Conservation (phyloP, 2,113 vertebrate species). For the Eolophus roseicapilla region DNA sequence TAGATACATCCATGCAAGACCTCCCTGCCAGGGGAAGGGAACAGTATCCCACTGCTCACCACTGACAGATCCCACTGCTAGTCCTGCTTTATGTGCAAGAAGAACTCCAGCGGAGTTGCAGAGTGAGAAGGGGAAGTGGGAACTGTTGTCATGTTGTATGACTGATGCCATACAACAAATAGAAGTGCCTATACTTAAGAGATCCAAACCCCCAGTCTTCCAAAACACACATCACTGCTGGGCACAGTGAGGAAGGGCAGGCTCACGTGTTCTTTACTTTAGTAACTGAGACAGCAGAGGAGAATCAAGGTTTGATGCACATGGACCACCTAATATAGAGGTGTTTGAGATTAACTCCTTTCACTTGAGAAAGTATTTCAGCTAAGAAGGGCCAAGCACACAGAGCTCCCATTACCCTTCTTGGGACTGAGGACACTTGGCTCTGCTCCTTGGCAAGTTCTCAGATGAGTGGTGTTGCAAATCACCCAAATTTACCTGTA, state of each 20-base stretch:
- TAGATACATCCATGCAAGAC: neutral
- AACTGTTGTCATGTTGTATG: neutral
- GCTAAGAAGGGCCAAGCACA: neutral
- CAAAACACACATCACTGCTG: neutral
- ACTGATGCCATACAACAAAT: neutral
- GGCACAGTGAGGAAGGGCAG: neutral
- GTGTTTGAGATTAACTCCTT: neutral
- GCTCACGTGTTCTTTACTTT: neutral
- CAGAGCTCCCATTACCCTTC: neutral
- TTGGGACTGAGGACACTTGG: neutral
- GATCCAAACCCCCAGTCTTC: neutral
- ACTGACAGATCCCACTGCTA: neutral
- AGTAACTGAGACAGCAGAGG: neutral
- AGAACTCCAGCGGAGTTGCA: neutral
- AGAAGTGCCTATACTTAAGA: neutral
- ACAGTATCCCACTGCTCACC: neutral
- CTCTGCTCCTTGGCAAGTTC: neutral
- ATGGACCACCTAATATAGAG: neutral
- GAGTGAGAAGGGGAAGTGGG: neutral
- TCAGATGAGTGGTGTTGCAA: neutral
- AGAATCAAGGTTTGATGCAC: neutral
- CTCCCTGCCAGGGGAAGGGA: neutral
- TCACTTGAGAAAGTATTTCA: neutral
- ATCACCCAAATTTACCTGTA: neutral
- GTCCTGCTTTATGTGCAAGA: neutral